Evolutionary conservation across 2,888 invertebrate species (phyloP), one percentile per base, ranked within the genome.

Genomic region (Mimas tiliae): DNA sequence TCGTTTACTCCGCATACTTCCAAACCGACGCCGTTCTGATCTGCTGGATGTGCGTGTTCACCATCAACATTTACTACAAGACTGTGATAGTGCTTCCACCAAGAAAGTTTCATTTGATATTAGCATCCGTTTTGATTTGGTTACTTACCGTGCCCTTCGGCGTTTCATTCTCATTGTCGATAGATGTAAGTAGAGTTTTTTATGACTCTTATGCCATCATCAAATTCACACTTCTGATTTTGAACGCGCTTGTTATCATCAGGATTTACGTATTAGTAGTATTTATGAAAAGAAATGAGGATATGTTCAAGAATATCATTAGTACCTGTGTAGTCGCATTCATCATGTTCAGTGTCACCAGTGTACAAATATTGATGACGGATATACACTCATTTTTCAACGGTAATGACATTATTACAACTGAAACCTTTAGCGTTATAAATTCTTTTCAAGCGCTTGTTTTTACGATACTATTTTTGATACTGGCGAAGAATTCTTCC

Each of bases 11-110:
- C 0, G 19, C 81, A 0, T 89, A 87, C 67, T 50, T 83, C 4
- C 85, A 86, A 47, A 83, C 82, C 0, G 91, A 91, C 48, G 76
- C 81, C 0, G 83, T 81, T 0, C 65, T 90, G 0, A 69, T 89
- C 0, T 76, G 79, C 14, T 86, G 88, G 81, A 91, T 89, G 88
- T 87, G 87, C 50, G 67, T 89, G 1, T 90, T 87, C 67, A 85
- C 88, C 0, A 88, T 86, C 69, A 86, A 88, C 65, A 69, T 91
- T 8, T 90, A 89, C 69, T 82, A 88, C 16, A 89, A 89, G 75
- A 79, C 89, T 7, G 82, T 90, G 0, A 53, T 82, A 2, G 90
- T 88, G 52, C 87, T 87, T 42, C 68, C 71, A 1, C 58, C 76
- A 6, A 72, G 74, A n/a, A 79, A 79, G 50, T 69, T 68, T 12